Conservation (phyloP, 2,797 vertebrate species). For the Neopelma chrysocephalum region DNA sequence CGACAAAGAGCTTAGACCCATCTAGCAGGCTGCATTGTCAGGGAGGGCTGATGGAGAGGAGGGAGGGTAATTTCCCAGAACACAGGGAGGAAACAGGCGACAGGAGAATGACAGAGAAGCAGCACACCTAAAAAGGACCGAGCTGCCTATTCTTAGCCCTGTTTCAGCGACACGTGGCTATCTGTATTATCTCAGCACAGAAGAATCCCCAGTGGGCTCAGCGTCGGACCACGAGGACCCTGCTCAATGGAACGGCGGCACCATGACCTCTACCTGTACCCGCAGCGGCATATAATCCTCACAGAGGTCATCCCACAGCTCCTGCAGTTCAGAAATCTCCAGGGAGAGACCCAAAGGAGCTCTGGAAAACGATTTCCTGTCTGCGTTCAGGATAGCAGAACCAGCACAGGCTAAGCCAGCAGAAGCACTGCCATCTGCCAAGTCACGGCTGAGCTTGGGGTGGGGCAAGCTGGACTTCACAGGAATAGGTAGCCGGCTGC, state of each 20-base stretch:
- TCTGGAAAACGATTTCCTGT: conserved; percentile 72
- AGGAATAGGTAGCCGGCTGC: conserved; percentile 88
- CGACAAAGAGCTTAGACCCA: not conserved
- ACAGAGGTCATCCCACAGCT: conserved; percentile 89
- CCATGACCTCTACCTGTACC: conserved; percentile 82
- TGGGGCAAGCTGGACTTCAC: conserved; percentile 74
- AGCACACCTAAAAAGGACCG: conserved; percentile 22
- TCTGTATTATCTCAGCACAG: conserved; percentile 41
- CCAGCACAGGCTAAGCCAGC: conserved; percentile 33
- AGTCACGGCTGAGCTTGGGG: conserved; percentile 54
- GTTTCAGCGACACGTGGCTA: not conserved
- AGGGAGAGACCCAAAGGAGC: conserved; percentile 74
- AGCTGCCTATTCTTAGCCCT: conserved; percentile 53
- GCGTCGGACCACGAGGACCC: not conserved
- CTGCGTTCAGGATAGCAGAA: conserved; percentile 64
- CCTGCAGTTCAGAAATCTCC: conserved; percentile 85
- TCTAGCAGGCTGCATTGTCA: not conserved
- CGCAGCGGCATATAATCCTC: conserved; percentile 84
- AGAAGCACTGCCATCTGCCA: conserved; percentile 55
- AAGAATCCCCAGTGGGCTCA: conserved; percentile 5
- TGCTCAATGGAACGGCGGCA: not conserved
- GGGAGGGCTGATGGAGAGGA: not conserved
- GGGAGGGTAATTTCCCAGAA: not conserved
- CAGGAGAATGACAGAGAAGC: not conserved
- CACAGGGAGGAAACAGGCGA: not conserved